Conservation (phyloP, 2,888 invertebrate genomes). For the Thumatha senex region DNA sequence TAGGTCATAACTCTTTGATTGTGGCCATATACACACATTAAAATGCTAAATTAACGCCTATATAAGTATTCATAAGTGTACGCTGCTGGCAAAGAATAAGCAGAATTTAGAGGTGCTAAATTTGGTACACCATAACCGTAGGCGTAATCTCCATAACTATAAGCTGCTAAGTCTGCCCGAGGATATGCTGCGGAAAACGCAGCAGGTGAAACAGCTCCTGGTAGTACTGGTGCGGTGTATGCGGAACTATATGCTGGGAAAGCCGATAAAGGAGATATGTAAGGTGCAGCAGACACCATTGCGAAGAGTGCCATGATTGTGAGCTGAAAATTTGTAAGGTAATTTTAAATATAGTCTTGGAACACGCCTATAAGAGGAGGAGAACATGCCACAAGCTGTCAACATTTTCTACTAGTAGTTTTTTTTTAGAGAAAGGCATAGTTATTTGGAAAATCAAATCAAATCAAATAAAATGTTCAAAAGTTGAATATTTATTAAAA, state of each 20-base stretch:
- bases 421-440: too few relatives aligned
- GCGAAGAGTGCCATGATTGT: conserved; percentile 44
- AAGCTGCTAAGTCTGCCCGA: conserved; percentile 10
- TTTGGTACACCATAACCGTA: conserved; percentile 5
- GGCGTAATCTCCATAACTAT: conserved; percentile 1
- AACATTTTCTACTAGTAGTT: too few relatives aligned
- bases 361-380: too few relatives aligned
- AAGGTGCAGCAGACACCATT: conserved; percentile 48
- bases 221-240: neutral
- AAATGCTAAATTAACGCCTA: conserved; percentile 19
- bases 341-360: neutral
- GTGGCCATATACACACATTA: too few relatives aligned
- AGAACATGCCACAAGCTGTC: too few relatives aligned
- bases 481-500: too few relatives aligned
- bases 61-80: conserved; percentile 14
- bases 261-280: conserved; percentile 10
- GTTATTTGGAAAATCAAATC: too few relatives aligned
- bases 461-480: too few relatives aligned
- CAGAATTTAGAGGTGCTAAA: neutral
- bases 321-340: conserved; percentile 42
- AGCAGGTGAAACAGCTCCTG: neutral
- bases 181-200: conserved; percentile 1
- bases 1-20: neutral
- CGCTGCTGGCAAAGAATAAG: neutral
- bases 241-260: conserved; percentile 4